phyloP scores from a whole-genome alignment of 1,140 invertebrate species.

The Rhyacophila brunnea region DNA sequence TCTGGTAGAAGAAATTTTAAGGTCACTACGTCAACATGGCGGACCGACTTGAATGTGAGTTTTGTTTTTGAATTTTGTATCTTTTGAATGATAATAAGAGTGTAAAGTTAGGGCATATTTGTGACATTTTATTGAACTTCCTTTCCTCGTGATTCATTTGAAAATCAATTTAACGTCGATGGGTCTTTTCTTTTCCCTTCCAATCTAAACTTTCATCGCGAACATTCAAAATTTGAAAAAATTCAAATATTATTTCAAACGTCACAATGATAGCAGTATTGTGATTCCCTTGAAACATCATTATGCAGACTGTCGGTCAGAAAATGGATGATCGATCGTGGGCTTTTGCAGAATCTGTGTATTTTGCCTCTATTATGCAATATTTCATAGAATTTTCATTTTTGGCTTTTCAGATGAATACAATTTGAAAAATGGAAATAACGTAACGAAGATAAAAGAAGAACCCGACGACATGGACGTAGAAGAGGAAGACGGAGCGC shows the following conservation, averaged over 20 bases:
- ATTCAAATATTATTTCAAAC: slow-evolving; percentile 47
- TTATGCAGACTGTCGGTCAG: too few relatives aligned
- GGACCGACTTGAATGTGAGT: slow-evolving; percentile 74
- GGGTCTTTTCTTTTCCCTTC: neutral
- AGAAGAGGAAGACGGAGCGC: slow-evolving; percentile 64
- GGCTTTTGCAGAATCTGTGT: neutral
- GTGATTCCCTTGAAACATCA: neutral
- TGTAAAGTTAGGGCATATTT: too few relatives aligned
- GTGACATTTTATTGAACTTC: too few relatives aligned
- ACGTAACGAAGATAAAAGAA: slow-evolving; percentile 57
- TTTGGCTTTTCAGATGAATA: slow-evolving; percentile 49
- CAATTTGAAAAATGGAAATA: slow-evolving; percentile 53
- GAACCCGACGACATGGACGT: slow-evolving; percentile 64
- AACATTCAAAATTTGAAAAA: slow-evolving; percentile 54
- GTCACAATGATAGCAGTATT: slow-evolving; percentile 22
- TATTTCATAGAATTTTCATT: slow-evolving; percentile 9
- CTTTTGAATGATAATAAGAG: neutral
- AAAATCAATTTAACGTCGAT: too few relatives aligned
- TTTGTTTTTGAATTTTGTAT: slow-evolving; percentile 38
- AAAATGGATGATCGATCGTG: too few relatives aligned
- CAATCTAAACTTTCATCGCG: slow-evolving; percentile 18
- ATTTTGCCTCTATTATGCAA: slow-evolving; percentile 20
- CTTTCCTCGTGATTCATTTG: too few relatives aligned
- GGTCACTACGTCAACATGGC: slow-evolving; percentile 67
- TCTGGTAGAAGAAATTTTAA: slow-evolving; percentile 14